Evolutionary conservation across 1,140 invertebrate species (phyloP).

Genomic region (Drosophila melanogaster): Release_6_plus_ISO1_MT NT_033777.3:29345501-29346000

Average conservation of each 20-base stretch:
- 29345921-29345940: not conserved
- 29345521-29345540: too few species aligned
- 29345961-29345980: constrained; percentile 8
- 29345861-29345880: constrained; percentile 10
- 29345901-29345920: constrained; percentile 1
- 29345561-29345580: not conserved
- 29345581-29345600: constrained; percentile 31
- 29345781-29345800: not conserved
- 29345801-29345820: constrained; percentile 8
- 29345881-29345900: constrained; percentile 9
- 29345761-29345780: constrained; percentile 10
- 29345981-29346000: constrained; percentile 27
- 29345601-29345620: constrained; percentile 32
- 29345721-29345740: constrained; percentile 29
- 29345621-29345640: constrained; percentile 4
- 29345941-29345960: constrained; percentile 22
- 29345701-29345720: constrained; percentile 60
- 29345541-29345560: not conserved
- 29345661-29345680: constrained; percentile 26
- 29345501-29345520: too few species aligned
- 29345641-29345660: constrained; percentile 17
- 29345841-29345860: not conserved
- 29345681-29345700: constrained; percentile 60
- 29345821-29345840: not conserved
- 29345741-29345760: constrained; percentile 21